Evolutionary conservation across 2,113 vertebrate species (phyloP), one percentile per base, ranked within the genome.

Genomic region (Embiotoca jacksoni): DNA sequence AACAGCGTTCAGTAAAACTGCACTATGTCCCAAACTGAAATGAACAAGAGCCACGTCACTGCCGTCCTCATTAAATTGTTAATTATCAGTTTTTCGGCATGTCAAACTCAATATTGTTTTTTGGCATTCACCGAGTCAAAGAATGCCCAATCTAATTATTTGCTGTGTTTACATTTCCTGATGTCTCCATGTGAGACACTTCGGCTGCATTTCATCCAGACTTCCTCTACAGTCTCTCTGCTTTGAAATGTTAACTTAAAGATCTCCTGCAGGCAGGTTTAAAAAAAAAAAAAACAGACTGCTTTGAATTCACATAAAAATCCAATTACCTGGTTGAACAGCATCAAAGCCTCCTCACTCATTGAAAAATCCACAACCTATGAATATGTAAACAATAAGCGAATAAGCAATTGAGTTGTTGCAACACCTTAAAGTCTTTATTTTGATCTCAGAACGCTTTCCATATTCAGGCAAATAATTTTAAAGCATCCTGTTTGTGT

Each of bases 61-160:
- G 70, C 10, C 7, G 39, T 32, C 69, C 72, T 86, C 62, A 82
- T 89, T 88, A 86, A 64, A 69, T 32, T 56, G 63, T 1, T 91
- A 75, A 86, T 89, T 67, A 87, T 84, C 72, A 80, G 72, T 70
- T 83, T 80, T 65, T 83, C 68, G 57, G 66, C 66, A 53, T 67
- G 81, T 85, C 88, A 88, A 77, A 64, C 55, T 72, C 75, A 69
- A 86, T 89, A 58, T 54, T 23, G 30, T 58, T 52, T 71, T 55
- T 71, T 80, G 82, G 87, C 82, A 85, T 82, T 89, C 74, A 89
- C 6, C 14, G 57, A 44, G 54, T 72, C 61, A 83, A 37, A 80
- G 35, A 78, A 75, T 70, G 58, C 66, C 65, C 62, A 23, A 16
- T 82, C 37, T 83, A 61, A 90, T 87, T 75, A 81, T 58, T 71